Conservation (phyloP, 2,888 invertebrate species). For the Vanessa cardui region DNA sequence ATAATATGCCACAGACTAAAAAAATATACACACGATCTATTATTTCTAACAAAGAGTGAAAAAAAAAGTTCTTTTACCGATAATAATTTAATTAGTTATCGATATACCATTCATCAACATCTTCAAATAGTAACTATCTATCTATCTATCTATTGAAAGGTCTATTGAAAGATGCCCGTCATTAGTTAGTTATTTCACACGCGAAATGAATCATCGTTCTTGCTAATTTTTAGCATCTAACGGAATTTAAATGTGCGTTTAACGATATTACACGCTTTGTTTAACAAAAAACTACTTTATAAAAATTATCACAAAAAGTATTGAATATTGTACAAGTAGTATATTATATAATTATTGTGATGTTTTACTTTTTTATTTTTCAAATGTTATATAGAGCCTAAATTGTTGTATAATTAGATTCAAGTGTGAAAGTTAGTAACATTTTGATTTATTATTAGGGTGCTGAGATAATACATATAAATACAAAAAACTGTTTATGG, state of each 20-base stretch:
- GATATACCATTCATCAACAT: conserved; percentile 27
- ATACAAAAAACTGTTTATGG: neutral
- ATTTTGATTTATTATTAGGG: no score
- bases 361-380: no score
- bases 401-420: no score
- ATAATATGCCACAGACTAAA: neutral
- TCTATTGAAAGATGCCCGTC: conserved; percentile 28
- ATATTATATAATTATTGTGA: no score
- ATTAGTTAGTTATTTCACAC: conserved; percentile 28
- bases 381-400: no score
- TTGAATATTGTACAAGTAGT: no score
- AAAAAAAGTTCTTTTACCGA: conserved; percentile 1
- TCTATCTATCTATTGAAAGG: no score
- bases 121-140: conserved; percentile 31
- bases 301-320: no score
- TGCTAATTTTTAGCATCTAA: conserved; percentile 26
- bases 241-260: conserved; percentile 21
- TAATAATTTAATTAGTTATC: conserved; percentile 22
- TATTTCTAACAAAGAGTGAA: neutral
- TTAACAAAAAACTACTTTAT: neutral
- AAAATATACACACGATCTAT: neutral
- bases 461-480: no score
- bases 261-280: conserved; percentile 3
- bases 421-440: no score
- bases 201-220: conserved; percentile 28